Base-by-base conservation (phyloP, 2,113 vertebrate species). In the Osmerus eperlanus region DNA sequence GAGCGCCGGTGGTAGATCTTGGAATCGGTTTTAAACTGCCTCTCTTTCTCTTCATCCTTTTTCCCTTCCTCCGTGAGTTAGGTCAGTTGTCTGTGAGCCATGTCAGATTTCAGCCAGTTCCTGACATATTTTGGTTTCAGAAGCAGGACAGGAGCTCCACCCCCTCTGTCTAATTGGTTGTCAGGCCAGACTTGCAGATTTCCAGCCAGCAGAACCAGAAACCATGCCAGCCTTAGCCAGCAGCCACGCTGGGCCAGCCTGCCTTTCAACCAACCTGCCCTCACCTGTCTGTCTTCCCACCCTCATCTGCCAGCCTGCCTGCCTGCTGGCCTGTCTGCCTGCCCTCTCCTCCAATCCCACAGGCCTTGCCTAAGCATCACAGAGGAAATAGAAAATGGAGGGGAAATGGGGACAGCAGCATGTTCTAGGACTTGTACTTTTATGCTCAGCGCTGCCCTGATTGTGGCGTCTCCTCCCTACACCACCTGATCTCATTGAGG, bases 101-200 rank as follows among this genome's bases (percentile, higher is more conserved):
- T 11, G 41, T 47, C 9, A 5, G 32, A 65, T 36, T 65, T 65
- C 64, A 51, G 41, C 3, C 41, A 5, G 41, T 51, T 14, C 16
- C 41, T 47, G 41, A 65, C 64, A 32, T 8, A 47, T 47, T 12
- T 47, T 2, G 15, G 23, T 15, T 32, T 29, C 61, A 29, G 28
- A 23, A 65, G 64, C 64, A 21, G 62, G 1, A 12, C 62, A 13
- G 32, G 28, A 64, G 16, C 14, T 64, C 41, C 32, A 19, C 41
- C 41, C 13, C 16, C n/a, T 65, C 64, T 47, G 36, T 16, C 64
- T 65, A 65, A 65, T 65, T 65, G 64, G 64, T 47, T 47, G 64
- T 14, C 18, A 65, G 18, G 41, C 64, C 36, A 65, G 19, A n/a
- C 64, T 51, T 19, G 25, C 29, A 28, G 28, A 32, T 36, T 16